Conservation (phyloP, 1,140 invertebrate species). For the Lutraria rhynchaena region DNA sequence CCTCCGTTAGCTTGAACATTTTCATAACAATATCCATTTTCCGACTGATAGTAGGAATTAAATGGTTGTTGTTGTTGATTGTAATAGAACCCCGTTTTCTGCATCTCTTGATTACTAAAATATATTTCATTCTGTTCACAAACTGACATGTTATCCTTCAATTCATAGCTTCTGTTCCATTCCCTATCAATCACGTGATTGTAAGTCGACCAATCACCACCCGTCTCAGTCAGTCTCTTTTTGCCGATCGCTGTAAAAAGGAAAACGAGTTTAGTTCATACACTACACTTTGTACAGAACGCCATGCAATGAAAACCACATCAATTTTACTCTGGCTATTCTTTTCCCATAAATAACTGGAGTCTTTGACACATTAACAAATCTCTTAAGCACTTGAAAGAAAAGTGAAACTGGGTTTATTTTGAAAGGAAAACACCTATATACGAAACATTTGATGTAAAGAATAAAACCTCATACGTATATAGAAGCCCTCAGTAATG, state of each 20-base stretch:
- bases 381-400: slow-evolving; percentile 59
- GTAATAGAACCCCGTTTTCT: slow-evolving; percentile 65
- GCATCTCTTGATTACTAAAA: slow-evolving; percentile 65
- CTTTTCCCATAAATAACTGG: slow-evolving; percentile 58
- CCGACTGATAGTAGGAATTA: slow-evolving; percentile 54
- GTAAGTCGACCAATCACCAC: slow-evolving; percentile 40
- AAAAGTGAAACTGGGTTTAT: slow-evolving; percentile 39
- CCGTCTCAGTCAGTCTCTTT: slow-evolving; percentile 8
- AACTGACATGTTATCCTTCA: slow-evolving; percentile 63
- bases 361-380: slow-evolving; percentile 55
- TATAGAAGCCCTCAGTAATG: slow-evolving; percentile 3
- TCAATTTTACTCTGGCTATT: slow-evolving; percentile 50
- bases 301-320: slow-evolving; percentile 51
- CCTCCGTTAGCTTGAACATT: slow-evolving; percentile 45
- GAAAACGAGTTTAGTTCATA: slow-evolving; percentile 52
- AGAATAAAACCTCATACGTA: not conserved
- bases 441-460: slow-evolving; percentile 8
- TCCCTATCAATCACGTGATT: slow-evolving; percentile 56
- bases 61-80: slow-evolving; percentile 51
- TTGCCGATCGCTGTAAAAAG: slow-evolving; percentile 58
- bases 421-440: slow-evolving; percentile 29
- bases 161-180: slow-evolving; percentile 57
- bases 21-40: slow-evolving; percentile 64
- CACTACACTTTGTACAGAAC: slow-evolving; percentile 51
- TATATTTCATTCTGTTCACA: slow-evolving; percentile 67